These are phyloP conservation scores for Pristionchus exspectatus DNA, from an alignment of 2,888 invertebrate species.

Conservation along the genomic window DNA sequence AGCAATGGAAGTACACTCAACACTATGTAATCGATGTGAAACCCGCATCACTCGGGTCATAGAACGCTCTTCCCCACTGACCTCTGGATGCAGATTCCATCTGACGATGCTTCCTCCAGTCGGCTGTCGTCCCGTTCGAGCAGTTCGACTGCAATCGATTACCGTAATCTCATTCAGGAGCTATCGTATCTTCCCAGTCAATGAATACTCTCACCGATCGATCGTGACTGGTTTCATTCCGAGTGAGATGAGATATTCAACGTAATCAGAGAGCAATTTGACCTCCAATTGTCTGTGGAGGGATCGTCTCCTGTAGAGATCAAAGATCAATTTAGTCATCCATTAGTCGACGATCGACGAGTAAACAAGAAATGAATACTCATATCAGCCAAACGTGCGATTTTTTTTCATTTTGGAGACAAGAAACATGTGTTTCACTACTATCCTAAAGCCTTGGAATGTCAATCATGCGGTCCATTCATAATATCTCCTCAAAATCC, in stretches of 20 bases:
- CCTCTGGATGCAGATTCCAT: slow-evolving; percentile 51
- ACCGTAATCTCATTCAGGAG: neutral
- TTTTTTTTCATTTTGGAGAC: neutral
- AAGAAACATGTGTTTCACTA: neutral
- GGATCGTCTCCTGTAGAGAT: slow-evolving; percentile 46
- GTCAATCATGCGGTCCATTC: too few relatives aligned
- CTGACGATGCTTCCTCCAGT: slow-evolving; percentile 35
- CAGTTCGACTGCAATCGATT: slow-evolving; percentile 11
- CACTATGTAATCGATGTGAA: neutral
- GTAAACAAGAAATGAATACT: neutral
- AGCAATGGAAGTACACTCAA: neutral
- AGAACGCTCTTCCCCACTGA: neutral
- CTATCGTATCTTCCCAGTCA: neutral
- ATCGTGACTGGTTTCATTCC: slow-evolving; percentile 48
- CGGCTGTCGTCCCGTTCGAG: slow-evolving; percentile 18
- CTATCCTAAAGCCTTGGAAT: neutral
- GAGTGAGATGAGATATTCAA: slow-evolving; percentile 52
- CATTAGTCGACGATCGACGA: neutral
- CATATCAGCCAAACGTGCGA: neutral
- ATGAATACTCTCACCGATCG: slow-evolving; percentile 39
- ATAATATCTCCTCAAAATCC: neutral
- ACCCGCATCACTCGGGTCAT: neutral
- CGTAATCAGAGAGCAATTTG: slow-evolving; percentile 27
- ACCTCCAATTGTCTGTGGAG: slow-evolving; percentile 32
- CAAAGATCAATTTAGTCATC: neutral